phyloP scores from a whole-genome alignment of 2,113 vertebrate genomes.

The human region DNA sequence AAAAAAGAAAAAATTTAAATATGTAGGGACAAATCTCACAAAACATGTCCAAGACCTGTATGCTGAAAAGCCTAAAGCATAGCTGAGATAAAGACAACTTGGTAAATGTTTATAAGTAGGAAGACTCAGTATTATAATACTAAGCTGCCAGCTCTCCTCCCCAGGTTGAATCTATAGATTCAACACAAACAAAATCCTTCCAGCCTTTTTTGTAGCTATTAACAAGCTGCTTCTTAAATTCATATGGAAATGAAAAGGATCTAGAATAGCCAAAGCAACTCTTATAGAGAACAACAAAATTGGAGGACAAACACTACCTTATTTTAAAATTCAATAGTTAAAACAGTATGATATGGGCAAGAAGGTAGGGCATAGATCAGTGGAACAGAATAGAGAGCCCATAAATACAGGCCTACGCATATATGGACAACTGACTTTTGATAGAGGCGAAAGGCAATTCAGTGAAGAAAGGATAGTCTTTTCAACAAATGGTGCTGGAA shows the following conservation, averaged over 20 bases:
- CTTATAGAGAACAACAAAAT: background rate
- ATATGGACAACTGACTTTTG: fast-evolving
- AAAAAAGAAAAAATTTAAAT: too few species aligned
- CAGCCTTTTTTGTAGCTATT: background rate
- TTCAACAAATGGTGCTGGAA: background rate
- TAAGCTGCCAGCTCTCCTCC: background rate
- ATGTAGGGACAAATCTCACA: background rate
- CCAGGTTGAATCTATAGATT: background rate
- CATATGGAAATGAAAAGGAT: background rate
- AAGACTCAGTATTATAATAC: background rate
- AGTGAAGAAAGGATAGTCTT: background rate
- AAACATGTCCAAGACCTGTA: background rate
- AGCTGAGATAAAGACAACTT: background rate
- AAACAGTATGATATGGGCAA: background rate
- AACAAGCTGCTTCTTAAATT: background rate
- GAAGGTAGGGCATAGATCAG: background rate
- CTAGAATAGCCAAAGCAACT: background rate
- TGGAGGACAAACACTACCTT: background rate
- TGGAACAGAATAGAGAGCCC: background rate
- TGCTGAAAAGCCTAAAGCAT: background rate
- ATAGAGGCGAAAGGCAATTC: background rate
- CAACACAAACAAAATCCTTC: background rate
- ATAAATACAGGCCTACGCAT: background rate
- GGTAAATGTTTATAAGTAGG: background rate
- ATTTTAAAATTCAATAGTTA: background rate